Evolutionary conservation across 2,888 invertebrate genomes (phyloP).

Genomic region (Parnassius smintheus): DNA sequence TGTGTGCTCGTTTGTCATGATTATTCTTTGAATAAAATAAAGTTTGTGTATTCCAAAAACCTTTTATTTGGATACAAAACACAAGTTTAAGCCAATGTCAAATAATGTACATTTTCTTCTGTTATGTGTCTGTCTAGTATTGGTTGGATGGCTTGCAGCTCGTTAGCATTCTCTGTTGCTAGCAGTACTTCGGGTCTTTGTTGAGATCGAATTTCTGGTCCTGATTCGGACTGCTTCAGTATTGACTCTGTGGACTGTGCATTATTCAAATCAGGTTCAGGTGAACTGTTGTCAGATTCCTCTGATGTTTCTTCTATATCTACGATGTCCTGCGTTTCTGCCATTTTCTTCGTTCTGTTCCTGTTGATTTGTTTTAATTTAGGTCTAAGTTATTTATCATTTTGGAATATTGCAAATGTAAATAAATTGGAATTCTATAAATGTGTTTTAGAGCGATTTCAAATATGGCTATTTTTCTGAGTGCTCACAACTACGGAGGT

Average conservation of each 20-base stretch:
- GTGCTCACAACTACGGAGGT: no score
- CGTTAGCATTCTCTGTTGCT: neutral
- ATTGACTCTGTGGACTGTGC: neutral
- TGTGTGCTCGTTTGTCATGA: no score
- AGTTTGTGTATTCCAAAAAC: no score
- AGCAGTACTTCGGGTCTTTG: neutral
- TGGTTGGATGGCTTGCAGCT: conserved; percentile 1
- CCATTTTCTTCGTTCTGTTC: conserved; percentile 49
- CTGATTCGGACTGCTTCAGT: neutral
- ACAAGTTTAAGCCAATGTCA: conserved; percentile 15
- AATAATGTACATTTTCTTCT: conserved; percentile 22
- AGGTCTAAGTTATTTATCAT: neutral
- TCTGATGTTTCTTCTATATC: conserved; percentile 36
- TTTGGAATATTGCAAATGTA: no score
- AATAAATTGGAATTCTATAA: no score
- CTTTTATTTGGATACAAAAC: neutral
- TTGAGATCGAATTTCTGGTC: neutral
- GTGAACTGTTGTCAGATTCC: conserved; percentile 38
- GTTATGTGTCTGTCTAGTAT: neutral
- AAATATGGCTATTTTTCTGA: no score
- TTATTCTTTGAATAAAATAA: no score
- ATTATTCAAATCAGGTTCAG: conserved; percentile 33
- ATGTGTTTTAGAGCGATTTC: no score
- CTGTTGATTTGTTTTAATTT: conserved; percentile 32
- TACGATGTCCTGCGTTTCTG: conserved; percentile 33